Evolutionary conservation across 2,797 vertebrate species (phyloP).

Genomic region (Catamblyrhynchus diadema): DNA sequence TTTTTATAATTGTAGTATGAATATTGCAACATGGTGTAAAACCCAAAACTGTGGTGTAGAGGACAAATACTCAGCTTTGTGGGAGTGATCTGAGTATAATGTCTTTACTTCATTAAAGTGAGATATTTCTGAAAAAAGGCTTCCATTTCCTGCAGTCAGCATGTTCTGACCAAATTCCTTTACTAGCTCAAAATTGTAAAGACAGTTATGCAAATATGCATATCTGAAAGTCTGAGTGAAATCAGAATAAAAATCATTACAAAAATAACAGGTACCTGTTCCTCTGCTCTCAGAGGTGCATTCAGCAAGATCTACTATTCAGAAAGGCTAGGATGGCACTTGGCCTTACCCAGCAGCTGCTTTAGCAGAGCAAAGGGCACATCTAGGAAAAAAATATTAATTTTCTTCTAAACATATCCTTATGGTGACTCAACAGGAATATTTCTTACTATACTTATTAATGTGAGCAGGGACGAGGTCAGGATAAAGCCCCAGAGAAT

Average conservation of each 20-base stretch:
- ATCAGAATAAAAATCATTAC: background rate
- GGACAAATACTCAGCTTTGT: background rate
- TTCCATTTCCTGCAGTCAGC: background rate
- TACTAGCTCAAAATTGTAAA: background rate
- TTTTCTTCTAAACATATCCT: background rate
- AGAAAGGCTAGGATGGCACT: background rate
- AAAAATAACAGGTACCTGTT: background rate
- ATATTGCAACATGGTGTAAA: conserved; percentile 20
- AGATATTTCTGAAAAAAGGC: background rate
- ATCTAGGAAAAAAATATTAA: background rate
- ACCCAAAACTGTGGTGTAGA: background rate
- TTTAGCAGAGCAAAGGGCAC: background rate
- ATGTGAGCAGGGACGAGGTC: background rate
- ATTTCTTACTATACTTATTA: background rate
- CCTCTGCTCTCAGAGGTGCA: background rate
- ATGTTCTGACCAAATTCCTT: background rate
- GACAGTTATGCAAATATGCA: background rate
- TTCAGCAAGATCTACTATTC: background rate
- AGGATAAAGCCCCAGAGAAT: background rate
- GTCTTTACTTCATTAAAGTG: conserved; percentile 12
- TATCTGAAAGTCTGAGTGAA: background rate
- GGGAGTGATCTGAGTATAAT: background rate
- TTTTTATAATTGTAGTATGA: conserved; percentile 48
- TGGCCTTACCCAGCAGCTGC: background rate
- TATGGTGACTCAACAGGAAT: background rate